Evolutionary conservation across 2,797 vertebrate genomes (phyloP), one percentile per base, ranked within the genome.

Genomic region (Pangasius mekongensis): DNA sequence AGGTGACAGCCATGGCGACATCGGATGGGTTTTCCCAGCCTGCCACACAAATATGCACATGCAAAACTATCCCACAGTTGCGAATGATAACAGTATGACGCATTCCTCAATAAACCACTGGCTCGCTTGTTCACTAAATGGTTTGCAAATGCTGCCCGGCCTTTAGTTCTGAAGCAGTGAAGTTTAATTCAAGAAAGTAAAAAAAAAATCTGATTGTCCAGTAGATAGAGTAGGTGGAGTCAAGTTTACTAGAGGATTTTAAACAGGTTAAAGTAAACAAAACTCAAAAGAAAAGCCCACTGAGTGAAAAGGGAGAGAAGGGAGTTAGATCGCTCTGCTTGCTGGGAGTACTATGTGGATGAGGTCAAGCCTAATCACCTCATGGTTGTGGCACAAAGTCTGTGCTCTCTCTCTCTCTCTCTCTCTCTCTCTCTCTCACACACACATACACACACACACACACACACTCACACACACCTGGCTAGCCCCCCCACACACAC

Each of bases 401-500:
- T 20, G 83, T 14, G 11, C 39, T n/a, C 54, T 66, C 18, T 80
- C 64, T 58, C 39, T 39, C 39, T 39, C 39, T 39, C 39, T 4
- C 39, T 39, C 39, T 39, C 39, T 39, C 3, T 39, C 39, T 39
- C 39, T 5, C 67, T 64, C 52, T 11, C 49, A 33, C 43, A 58
- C 80, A 56, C 62, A 64, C 56, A 85, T n/a, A 74, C 52, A 54
- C 52, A 54, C 43, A 78, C 24, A 52, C 81, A 52, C 64, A 64
- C 52, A 85, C n/a, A 69, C 36, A 81, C 84, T 54, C 20, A 43
- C 47, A 62, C 78, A 83, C 47, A 88, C 83, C 43, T 36, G n/a
- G 66, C 73, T 64, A 89, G 80, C 58, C 43, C 11, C 20, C 9
- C 6, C 36, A 22, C 22, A n/a, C 18, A 73, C 89, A n/a, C 58